Evolutionary conservation across 2,888 invertebrate genomes (phyloP).

Genomic region (Baccha elongata): DNA sequence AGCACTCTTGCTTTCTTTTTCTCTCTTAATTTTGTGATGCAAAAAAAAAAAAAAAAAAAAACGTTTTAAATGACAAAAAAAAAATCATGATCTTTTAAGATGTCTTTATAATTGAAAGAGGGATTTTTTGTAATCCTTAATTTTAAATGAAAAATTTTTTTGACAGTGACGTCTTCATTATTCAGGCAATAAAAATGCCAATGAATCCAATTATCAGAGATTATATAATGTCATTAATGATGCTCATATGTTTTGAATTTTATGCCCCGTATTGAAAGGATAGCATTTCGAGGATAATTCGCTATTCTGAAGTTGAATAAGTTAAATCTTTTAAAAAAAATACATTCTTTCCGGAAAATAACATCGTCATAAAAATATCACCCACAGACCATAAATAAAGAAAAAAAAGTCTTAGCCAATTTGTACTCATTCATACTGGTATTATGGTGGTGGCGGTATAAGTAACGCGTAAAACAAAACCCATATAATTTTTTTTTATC

Average conservation of each 20-base stretch:
- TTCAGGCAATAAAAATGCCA: too few species aligned
- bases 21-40: too few species aligned
- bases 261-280: background rate
- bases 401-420: constrained; percentile 11
- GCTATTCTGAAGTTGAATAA: background rate
- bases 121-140: background rate
- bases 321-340: background rate
- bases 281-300: background rate
- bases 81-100: background rate
- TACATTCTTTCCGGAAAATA: background rate
- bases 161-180: too few species aligned
- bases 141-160: background rate
- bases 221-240: background rate
- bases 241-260: background rate
- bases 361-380: background rate
- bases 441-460: background rate
- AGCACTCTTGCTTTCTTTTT: background rate
- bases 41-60: too few species aligned
- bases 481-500: background rate
- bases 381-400: background rate
- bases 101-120: background rate
- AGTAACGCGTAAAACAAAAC: background rate
- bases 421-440: constrained; percentile 28
- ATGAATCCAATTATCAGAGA: background rate
- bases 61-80: background rate